These are phyloP conservation scores for Agrochola macilenta DNA, from an alignment of 2,888 invertebrate species.

Conservation along the genomic window DNA sequence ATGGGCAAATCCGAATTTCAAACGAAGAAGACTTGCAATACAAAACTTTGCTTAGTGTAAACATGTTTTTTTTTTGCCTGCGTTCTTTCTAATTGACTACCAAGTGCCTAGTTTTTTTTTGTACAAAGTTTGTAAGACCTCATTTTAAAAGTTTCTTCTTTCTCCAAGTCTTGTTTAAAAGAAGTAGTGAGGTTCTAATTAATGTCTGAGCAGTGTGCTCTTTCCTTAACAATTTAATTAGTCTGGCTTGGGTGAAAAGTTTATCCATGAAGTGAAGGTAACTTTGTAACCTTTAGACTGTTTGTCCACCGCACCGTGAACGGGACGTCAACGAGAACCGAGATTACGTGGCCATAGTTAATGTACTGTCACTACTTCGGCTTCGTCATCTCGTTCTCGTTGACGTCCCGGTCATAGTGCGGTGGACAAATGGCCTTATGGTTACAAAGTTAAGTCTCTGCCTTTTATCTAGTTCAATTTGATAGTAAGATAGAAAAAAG, in stretches of 20 bases:
- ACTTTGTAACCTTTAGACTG: too few species aligned
- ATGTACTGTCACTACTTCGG: too few species aligned
- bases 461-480: not conserved
- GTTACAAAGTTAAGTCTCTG: not conserved
- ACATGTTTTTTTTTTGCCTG: too few species aligned
- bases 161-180: not conserved
- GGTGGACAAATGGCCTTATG: not conserved
- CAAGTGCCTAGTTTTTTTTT: not conserved
- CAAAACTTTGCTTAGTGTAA: too few species aligned
- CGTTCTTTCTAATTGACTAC: too few species aligned
- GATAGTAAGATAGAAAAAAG: not conserved
- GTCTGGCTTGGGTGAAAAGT: not conserved
- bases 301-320: too few species aligned
- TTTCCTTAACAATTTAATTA: conserved; percentile 2
- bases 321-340: too few species aligned
- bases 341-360: too few species aligned
- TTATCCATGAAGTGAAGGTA: not conserved
- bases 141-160: conserved; percentile 12
- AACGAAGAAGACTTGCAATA: too few species aligned
- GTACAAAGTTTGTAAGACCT: not conserved
- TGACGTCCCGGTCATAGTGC: too few species aligned
- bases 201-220: conserved; percentile 25
- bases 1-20: too few species aligned
- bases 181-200: conserved; percentile 26
- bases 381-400: too few species aligned